Evolutionary conservation across 2,888 invertebrate genomes (phyloP), one percentile per base, ranked within the genome.

Genomic region (Drosophila diplacantha): DNA sequence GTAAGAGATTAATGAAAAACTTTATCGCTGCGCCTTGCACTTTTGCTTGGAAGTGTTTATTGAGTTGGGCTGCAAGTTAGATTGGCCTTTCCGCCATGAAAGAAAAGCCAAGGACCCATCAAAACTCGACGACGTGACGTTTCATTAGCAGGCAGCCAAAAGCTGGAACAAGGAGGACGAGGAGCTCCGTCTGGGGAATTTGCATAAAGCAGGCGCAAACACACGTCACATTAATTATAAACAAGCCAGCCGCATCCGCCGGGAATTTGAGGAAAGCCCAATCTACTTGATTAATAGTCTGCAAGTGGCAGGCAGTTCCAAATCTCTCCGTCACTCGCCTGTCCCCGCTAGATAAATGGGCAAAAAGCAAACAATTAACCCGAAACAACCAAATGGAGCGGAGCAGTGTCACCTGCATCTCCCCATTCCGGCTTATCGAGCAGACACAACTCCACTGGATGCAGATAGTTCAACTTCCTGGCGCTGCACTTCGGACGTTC

Each of bases 211-310:
- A 53, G 32, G 35, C 50, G 43, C 50, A 43, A 26, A 32, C 50
- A 61, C 51, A 53, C 46, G 54, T 64, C 74, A 78, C 81, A 78
- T 78, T 78, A 78, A 78, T 78, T 78, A 78, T 81, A 81, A 74
- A 73, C 74, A 81, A 71, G 79, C 64, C 63, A 68, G 57, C 53
- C 57, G 46, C 53, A 49, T 68, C 71, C 69, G 54, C 54, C 46
- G 62, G 62, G 53, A 53, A 62, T 47, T 39, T 29, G 44, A 49
- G 52, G 47, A 68, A 70, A 60, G 71, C 62, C 73, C 69, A 53
- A 77, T 77, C 78, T 74, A 65, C 68, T 82, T 80, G 80, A 80
- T 80, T 80, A 80, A 80, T 80, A 75, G 80, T 80, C 63, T 66
- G 68, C 73, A 61, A 61, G 60, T 26, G 61, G 51, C 61, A 60